These are phyloP conservation scores for Abrostola triplasia DNA, from an alignment of 2,888 invertebrate genomes.

Conservation along the genomic window DNA sequence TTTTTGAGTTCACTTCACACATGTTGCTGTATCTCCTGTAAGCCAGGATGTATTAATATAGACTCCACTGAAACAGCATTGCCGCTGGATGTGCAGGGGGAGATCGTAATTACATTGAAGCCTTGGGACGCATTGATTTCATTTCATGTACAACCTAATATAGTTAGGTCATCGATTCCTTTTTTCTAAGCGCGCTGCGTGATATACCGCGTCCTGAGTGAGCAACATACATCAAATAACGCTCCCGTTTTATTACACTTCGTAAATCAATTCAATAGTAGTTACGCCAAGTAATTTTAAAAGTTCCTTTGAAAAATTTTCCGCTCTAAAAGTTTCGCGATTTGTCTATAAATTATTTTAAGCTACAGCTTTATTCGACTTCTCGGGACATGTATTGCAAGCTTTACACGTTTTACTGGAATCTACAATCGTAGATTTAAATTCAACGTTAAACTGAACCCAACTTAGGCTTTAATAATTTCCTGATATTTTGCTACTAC, in stretches of 20 bases:
- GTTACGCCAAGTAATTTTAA: slow-evolving; percentile 71
- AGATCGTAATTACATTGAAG: slow-evolving; percentile 35
- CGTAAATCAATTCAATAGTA: slow-evolving; percentile 75
- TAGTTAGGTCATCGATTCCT: no score
- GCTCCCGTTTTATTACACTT: slow-evolving; percentile 63
- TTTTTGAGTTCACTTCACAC: slow-evolving; percentile 22
- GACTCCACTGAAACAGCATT: slow-evolving; percentile 40
- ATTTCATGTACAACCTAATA: not conserved
- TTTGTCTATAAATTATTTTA: slow-evolving; percentile 63
- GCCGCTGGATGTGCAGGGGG: slow-evolving; percentile 35
- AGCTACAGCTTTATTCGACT: slow-evolving; percentile 41
- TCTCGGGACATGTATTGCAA: slow-evolving; percentile 17
- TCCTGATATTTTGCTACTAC: slow-evolving; percentile 51
- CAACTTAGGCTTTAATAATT: slow-evolving; percentile 50
- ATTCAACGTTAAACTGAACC: not conserved
- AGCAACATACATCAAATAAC: slow-evolving; percentile 64
- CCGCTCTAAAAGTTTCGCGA: slow-evolving; percentile 70
- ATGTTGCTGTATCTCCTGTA: slow-evolving; percentile 37
- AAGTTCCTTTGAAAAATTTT: slow-evolving; percentile 71
- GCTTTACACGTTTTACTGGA: not conserved
- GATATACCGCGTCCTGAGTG: slow-evolving; percentile 47
- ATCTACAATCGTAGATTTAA: not conserved
- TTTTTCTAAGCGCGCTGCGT: slow-evolving; percentile 12
- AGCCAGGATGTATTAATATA: slow-evolving; percentile 52
- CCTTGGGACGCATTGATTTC: slow-evolving; percentile 35